phyloP scores from a whole-genome alignment of 2,888 invertebrate species.

The Tribolium freemani region DNA sequence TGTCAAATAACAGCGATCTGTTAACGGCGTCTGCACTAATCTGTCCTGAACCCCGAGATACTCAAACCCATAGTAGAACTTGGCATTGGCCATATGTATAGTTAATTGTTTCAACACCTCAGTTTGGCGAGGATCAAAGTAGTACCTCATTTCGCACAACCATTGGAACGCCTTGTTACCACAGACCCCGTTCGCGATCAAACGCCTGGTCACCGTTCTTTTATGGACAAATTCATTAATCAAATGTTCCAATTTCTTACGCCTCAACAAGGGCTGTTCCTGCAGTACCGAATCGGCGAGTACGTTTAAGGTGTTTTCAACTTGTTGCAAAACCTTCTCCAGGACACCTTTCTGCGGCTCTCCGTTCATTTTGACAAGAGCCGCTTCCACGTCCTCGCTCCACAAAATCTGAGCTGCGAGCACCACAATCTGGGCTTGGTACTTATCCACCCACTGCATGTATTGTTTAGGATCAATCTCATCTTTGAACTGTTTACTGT shows the following conservation, averaged over 20 bases:
- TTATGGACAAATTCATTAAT: conserved; percentile 99
- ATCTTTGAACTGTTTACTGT: conserved; percentile 92
- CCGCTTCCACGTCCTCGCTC: conserved; percentile 96
- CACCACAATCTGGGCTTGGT: conserved; percentile 96
- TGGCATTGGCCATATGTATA: conserved; percentile 99
- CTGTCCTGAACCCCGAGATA: conserved; percentile 99
- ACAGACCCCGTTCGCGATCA: conserved; percentile 88
- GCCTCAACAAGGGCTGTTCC: conserved; percentile 94
- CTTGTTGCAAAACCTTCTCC: conserved; percentile 80
- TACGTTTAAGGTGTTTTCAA: conserved; percentile 94
- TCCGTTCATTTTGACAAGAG: conserved; percentile 81
- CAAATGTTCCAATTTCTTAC: conserved; percentile 97
- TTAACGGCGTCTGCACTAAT: conserved; percentile 96
- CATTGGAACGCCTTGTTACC: conserved; percentile 96
- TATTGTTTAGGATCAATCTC: conserved; percentile 89
- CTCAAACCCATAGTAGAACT: conserved; percentile 99
- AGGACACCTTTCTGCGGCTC: conserved; percentile 74
- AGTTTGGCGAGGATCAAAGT: conserved; percentile 96
- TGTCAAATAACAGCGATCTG: conserved; percentile 98
- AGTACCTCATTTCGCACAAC: conserved; percentile 99
- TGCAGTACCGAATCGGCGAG: conserved; percentile 99
- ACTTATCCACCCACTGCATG: conserved; percentile 95
- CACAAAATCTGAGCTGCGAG: conserved; percentile 97
- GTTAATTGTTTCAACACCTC: conserved; percentile 96
- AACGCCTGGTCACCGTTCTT: conserved; percentile 93